These are phyloP conservation scores for Pammene aurita DNA, from an alignment of 2,888 invertebrate genomes.

Conservation along the genomic window DNA sequence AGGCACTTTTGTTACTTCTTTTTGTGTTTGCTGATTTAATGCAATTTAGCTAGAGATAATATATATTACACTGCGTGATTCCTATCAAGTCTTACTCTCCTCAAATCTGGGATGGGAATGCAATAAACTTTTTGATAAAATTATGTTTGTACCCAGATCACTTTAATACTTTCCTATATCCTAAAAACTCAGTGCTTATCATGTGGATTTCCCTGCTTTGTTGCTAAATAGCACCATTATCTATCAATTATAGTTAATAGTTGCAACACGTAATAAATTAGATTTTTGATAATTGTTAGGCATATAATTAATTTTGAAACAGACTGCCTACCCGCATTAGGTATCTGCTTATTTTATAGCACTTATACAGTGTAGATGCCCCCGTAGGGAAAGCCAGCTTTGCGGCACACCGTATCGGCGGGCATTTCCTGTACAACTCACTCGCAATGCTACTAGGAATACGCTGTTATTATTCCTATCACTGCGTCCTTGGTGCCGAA, in stretches of 20 bases:
- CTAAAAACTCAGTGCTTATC: conserved; percentile 1
- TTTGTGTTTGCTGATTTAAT: background rate
- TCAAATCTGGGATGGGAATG: conserved; percentile 33
- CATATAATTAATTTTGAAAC: conserved; percentile 18
- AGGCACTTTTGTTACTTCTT: background rate
- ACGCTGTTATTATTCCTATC: conserved; percentile 55
- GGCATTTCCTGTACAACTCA: conserved; percentile 7
- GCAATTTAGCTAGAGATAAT: background rate
- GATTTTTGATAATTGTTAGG: conserved; percentile 5
- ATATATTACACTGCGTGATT: background rate
- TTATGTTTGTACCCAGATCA: conserved; percentile 17
- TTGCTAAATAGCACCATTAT: conserved; percentile 24
- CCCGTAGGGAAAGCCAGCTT: background rate
- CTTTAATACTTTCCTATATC: background rate
- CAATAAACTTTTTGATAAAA: conserved; percentile 11
- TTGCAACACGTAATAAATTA: conserved; percentile 15
- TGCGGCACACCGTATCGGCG: conserved; percentile 9
- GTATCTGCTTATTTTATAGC: conserved; percentile 10
- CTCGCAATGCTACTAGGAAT: conserved; percentile 42
- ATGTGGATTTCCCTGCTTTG: background rate
- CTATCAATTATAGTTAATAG: conserved; percentile 16
- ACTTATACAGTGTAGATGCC: conserved; percentile 6
- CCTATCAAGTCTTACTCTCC: conserved; percentile 5
- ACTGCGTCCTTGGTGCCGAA: conserved; percentile 86
- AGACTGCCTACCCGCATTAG: conserved; percentile 22